phyloP scores from a whole-genome alignment of 2,888 invertebrate genomes.

The Dinocampus coccinellae region DNA sequence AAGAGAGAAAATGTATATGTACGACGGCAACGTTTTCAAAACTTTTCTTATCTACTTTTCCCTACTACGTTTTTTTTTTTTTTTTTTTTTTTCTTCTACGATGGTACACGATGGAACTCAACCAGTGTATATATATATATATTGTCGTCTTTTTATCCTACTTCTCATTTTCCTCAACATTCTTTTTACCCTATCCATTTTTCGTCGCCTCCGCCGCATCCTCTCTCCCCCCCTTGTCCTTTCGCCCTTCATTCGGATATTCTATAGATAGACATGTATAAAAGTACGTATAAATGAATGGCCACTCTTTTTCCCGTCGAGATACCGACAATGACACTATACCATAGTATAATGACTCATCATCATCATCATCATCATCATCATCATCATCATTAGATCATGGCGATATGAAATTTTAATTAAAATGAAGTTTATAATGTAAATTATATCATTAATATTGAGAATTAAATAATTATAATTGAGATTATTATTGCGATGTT shows the following conservation, averaged over 20 bases:
- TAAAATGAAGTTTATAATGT: neutral
- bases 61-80: constrained; percentile 21
- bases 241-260: constrained; percentile 23
- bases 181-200: constrained; percentile 27
- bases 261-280: neutral
- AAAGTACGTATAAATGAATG: constrained; percentile 28
- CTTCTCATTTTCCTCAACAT: constrained; percentile 34
- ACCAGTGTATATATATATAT: neutral
- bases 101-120: neutral
- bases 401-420: constrained; percentile 4
- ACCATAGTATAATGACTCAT: constrained; percentile 39
- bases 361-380: too few relatives aligned
- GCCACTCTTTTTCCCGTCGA: constrained; percentile 39
- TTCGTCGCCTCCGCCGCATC: too few relatives aligned
- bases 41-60: constrained; percentile 45
- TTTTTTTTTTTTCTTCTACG: neutral
- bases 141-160: constrained; percentile 27
- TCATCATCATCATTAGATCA: constrained; percentile 36
- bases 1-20: too few relatives aligned
- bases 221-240: too few relatives aligned
- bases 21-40: constrained; percentile 44
- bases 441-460: too few relatives aligned
- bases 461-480: too few relatives aligned
- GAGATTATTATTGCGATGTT: too few relatives aligned
- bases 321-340: constrained; percentile 36